Conservation (phyloP, 2,888 invertebrate genomes). For the Choristoneura rosaceana region DNA sequence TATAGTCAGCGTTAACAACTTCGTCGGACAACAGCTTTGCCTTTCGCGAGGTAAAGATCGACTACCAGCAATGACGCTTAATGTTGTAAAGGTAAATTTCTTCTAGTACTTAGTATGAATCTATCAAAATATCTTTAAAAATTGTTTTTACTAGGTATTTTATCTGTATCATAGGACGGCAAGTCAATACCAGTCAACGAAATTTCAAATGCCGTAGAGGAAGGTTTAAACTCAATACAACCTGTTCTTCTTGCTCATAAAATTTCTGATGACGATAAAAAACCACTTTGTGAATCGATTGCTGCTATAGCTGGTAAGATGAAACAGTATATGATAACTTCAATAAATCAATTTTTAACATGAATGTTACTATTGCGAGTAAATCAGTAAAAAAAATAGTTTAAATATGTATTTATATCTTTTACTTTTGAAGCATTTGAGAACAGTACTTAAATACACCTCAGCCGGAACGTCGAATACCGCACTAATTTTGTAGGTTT, state of each 20-base stretch:
- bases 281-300: constrained; percentile 47
- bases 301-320: constrained; percentile 46
- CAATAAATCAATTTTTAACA: no score
- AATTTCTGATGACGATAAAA: neutral
- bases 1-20: constrained; percentile 14
- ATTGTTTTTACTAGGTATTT: constrained; percentile 24
- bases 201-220: constrained; percentile 46
- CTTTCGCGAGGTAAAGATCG: constrained; percentile 32
- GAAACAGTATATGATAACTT: neutral
- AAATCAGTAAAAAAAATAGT: no score
- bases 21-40: constrained; percentile 23
- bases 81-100: constrained; percentile 24
- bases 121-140: constrained; percentile 22
- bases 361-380: no score
- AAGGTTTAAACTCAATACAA: constrained; percentile 44
- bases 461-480: no score
- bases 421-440: no score
- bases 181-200: neutral
- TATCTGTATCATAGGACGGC: neutral
- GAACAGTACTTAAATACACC: no score
- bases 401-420: no score
- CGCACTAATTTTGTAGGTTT: no score
- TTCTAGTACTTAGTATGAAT: neutral
- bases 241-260: constrained; percentile 38
- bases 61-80: constrained; percentile 40